Percentiles rank a stretch among this genome's conserved stretches.
phyloP scores from a whole-genome alignment of 30 jellyfish, hydroid and myxozoan genomes.

The Rhopilema esculentum region DNA sequence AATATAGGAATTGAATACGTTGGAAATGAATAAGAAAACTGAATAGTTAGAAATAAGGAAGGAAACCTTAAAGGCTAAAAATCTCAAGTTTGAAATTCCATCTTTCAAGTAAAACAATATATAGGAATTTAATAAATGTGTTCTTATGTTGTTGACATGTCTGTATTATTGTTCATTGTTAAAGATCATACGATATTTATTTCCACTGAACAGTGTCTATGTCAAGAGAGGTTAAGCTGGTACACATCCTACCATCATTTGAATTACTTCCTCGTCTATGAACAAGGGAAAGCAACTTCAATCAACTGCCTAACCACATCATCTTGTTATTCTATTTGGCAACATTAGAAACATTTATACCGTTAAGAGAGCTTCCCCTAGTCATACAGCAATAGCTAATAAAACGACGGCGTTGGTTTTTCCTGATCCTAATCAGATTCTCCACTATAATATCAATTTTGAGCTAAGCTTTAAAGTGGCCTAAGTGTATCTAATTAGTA shows the following conservation, averaged over 20 bases:
- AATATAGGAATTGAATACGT: too few species aligned
- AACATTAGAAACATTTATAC: background rate
- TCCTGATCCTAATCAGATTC: background rate
- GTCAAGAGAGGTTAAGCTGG: background rate
- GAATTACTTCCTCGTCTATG: background rate
- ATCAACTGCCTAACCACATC: background rate
- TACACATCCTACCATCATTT: background rate
- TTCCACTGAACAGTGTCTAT: background rate
- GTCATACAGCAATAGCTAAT: background rate
- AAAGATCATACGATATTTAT: too few species aligned
- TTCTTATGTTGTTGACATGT: too few species aligned
- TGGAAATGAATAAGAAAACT: too few species aligned
- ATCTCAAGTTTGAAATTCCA: too few species aligned
- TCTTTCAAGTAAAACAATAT: too few species aligned
- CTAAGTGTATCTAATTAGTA: background rate
- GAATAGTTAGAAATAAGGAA: too few species aligned
- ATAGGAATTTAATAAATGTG: too few species aligned
- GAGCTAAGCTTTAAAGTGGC: background rate
- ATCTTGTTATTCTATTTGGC: background rate
- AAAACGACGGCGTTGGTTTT: background rate
- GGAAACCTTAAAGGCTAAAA: too few species aligned
- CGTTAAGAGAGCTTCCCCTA: background rate
- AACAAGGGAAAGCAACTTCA: background rate
- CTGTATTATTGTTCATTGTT: too few species aligned
- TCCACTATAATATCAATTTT: background rate